These are phyloP conservation scores for Pollicipes pollicipes DNA, from an alignment of 1,140 invertebrate species.

Conservation along the genomic window DNA sequence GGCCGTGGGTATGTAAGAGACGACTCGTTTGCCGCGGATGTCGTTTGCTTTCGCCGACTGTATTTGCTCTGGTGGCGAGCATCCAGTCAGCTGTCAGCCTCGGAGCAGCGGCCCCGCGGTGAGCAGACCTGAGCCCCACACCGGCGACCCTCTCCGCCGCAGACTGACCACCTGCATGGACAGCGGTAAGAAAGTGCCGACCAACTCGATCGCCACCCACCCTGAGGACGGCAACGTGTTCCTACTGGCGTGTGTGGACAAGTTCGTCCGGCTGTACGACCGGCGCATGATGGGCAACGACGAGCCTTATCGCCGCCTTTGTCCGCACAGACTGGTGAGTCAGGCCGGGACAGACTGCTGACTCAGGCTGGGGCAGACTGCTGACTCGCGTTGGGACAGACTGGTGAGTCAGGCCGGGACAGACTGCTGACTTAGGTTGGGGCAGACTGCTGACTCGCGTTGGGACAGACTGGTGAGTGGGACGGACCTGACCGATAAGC, in stretches of 20 bases:
- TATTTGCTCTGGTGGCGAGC: no score
- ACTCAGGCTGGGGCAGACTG: conserved; percentile 40
- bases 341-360: conserved; percentile 39
- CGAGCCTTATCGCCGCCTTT: not conserved
- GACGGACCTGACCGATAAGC: no score
- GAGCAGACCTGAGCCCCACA: no score
- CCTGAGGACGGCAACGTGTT: conserved; percentile 58
- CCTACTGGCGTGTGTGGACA: conserved; percentile 52
- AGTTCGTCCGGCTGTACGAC: conserved; percentile 45
- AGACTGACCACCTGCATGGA: conserved; percentile 41
- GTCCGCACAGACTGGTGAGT: conserved; percentile 15
- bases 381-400: not conserved
- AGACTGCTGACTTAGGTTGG: conserved; percentile 40
- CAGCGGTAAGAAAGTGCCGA: conserved; percentile 38
- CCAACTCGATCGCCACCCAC: conserved; percentile 75
- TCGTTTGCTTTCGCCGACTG: no score
- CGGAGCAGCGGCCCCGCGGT: no score
- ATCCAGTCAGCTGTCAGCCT: no score
- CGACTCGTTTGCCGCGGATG: no score
- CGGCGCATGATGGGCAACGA: conserved; percentile 10
- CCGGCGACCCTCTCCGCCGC: no score
- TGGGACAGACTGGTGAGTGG: conserved; percentile 14
- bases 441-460: not conserved
- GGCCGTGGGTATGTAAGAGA: no score
- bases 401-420: conserved; percentile 40